phyloP scores from a whole-genome alignment of 2,797 vertebrate genomes.

The Geotria australis region DNA sequence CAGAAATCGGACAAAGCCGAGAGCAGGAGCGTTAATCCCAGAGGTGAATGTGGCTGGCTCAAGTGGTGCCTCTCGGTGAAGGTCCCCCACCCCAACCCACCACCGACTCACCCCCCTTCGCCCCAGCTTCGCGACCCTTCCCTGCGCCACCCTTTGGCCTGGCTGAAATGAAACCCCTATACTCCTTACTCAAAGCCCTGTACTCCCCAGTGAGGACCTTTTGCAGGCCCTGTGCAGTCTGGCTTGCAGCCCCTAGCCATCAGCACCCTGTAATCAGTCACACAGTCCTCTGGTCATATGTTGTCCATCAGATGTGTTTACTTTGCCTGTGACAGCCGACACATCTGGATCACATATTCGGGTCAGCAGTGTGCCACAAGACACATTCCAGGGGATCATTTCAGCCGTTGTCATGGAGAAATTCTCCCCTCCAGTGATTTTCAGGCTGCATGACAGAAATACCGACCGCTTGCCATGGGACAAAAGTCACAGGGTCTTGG shows the following conservation, averaged over 20 bases:
- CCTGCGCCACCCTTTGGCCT: neutral
- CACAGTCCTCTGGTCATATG: conserved; percentile 77
- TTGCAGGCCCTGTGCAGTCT: neutral
- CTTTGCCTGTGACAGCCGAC: conserved; percentile 88
- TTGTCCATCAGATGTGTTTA: conserved; percentile 99
- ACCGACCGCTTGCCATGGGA: conserved; percentile 30
- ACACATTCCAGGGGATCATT: conserved; percentile 70
- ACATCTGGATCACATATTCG: conserved; percentile 99
- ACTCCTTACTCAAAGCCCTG: neutral
- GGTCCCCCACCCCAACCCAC: no score
- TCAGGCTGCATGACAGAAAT: conserved; percentile 97
- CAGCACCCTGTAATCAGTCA: conserved; percentile 26
- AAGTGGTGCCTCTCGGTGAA: no score
- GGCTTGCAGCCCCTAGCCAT: conserved; percentile 11
- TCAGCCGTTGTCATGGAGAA: conserved; percentile 56
- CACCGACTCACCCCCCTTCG: no score
- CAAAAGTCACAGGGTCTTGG: neutral
- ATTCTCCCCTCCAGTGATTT: conserved; percentile 83
- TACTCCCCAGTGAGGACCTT: neutral
- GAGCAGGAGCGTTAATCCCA: neutral
- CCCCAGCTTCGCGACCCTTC: no score
- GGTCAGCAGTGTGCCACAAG: conserved; percentile 78
- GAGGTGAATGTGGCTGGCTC: neutral
- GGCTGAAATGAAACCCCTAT: neutral
- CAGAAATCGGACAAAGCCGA: neutral